Base-by-base conservation (phyloP, 2,113 vertebrate species). In the Atrichornis clamosus region DNA sequence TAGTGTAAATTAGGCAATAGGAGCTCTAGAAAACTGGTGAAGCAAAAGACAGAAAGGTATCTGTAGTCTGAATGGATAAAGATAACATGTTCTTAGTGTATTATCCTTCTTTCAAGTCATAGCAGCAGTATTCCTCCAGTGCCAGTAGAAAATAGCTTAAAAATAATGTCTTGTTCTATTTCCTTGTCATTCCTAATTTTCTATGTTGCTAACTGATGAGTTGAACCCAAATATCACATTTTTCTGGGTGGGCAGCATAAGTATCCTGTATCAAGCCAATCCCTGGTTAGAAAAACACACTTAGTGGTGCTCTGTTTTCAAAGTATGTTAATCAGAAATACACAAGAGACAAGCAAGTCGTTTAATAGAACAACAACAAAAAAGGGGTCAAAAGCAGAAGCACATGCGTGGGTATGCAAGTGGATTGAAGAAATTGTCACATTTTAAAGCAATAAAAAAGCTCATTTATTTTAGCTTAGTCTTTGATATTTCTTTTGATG, bases 1-100 rank as follows among this genome's bases (percentile, higher is more conserved):
- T 91, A 78, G 28, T 85, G 62, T 47, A 79, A 84, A 84, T 87
- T 75, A 41, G 41, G 30, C 85, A 65, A 24, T 32, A n/a, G 81
- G 46, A 74, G 27, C 30, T 91, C 11, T 82, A 55, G 56, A 82
- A 75, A 79, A 59, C 63, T n/a, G 60, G 32, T 72, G 52, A 59
- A 82, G 28, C 35, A 42, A 41, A 69, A 80, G 49, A 46, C 27
- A 42, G 5, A 37, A 85, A 63, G 4, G 30, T 87, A 33, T 50
- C 27, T 87, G 3, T 77, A 28, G 27, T 58, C n/a, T 0, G 0
- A 63, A 81, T 69, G 46, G 62, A 23, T 58, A 60, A 69, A 16
- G 12, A 19, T n/a, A 67, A 42, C 4, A 1, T 11, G 1, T 78
- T 73, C 22, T 52, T 44, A 19, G 11, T 19, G 8, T 50, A 10